A percentile compares a stretch with the other conserved stretches of the same genome.
Conservation (phyloP, 2,888 invertebrate species). For the Dasysyrphus albostriatus region DNA sequence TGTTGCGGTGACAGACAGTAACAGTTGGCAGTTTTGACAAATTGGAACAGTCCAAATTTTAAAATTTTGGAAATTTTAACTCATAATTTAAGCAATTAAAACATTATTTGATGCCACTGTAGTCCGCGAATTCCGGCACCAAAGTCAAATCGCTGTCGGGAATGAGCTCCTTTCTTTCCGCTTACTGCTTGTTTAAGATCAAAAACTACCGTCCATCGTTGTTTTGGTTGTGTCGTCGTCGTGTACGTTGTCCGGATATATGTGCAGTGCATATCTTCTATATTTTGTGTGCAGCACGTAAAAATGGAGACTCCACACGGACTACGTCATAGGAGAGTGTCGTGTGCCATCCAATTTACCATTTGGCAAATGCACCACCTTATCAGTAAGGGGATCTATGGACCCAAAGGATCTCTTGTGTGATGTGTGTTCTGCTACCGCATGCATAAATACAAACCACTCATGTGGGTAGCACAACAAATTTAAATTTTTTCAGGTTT, state of each 20-base stretch:
- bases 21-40: no score
- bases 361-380: slow-evolving; percentile 74
- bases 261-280: background rate
- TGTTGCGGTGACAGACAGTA: no score
- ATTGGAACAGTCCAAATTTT: no score
- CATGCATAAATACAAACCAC: slow-evolving; percentile 68
- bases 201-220: slow-evolving; percentile 60
- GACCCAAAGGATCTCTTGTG: slow-evolving; percentile 65
- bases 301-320: slow-evolving; percentile 18
- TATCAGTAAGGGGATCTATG: slow-evolving; percentile 74
- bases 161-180: slow-evolving; percentile 71
- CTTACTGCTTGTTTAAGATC: slow-evolving; percentile 62
- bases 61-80: background rate
- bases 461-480: slow-evolving; percentile 73
- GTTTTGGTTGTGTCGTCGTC: slow-evolving; percentile 11
- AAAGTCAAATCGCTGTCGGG: slow-evolving; percentile 43
- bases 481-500: slow-evolving; percentile 71
- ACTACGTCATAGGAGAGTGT: slow-evolving; percentile 74
- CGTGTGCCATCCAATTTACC: slow-evolving; percentile 76
- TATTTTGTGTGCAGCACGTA: slow-evolving; percentile 37
- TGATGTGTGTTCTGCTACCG: slow-evolving; percentile 71
- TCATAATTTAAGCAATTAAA: background rate
- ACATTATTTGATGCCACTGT: background rate
- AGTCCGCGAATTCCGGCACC: slow-evolving; percentile 35
- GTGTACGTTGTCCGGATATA: slow-evolving; percentile 16